These are phyloP conservation scores for Saccostrea echinata DNA, from an alignment of 1,140 invertebrate species.

Conservation along the genomic window DNA sequence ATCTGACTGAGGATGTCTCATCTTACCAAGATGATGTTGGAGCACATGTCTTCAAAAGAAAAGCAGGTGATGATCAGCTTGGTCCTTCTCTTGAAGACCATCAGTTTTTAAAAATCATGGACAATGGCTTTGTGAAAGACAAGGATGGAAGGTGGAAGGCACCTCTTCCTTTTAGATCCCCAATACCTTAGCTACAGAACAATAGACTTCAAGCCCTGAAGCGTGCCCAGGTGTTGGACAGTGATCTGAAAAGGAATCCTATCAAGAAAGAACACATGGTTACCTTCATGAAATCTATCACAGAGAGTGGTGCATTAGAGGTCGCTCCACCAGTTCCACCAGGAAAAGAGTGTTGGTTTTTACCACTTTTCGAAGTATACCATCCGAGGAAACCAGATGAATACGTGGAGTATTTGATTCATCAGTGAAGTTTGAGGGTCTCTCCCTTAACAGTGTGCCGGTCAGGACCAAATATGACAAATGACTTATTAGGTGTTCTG, in stretches of 20 bases:
- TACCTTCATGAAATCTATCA: neutral
- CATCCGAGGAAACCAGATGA: constrained; percentile 54
- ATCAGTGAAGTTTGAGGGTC: constrained; percentile 45
- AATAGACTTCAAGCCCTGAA: constrained; percentile 31
- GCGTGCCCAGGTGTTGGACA: neutral
- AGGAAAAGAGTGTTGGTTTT: constrained; percentile 52
- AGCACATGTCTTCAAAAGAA: constrained; percentile 36
- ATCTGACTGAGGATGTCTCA: neutral
- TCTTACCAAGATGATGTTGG: neutral
- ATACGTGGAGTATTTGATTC: too few species aligned
- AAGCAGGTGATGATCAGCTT: constrained; percentile 42
- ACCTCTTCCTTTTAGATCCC: constrained; percentile 54
- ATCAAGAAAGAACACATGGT: constrained; percentile 16
- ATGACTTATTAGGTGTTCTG: constrained; percentile 53
- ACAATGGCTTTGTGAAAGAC: constrained; percentile 34
- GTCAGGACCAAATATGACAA: constrained; percentile 58
- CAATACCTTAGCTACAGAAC: constrained; percentile 42
- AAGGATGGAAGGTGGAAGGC: constrained; percentile 50
- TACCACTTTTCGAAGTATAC: constrained; percentile 58
- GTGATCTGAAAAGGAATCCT: constrained; percentile 1
- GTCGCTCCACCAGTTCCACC: constrained; percentile 40
- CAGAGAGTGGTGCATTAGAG: constrained; percentile 34
- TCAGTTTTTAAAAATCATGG: constrained; percentile 52
- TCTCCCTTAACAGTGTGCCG: constrained; percentile 50
- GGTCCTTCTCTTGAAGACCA: constrained; percentile 52